Conservation (phyloP, 2,888 invertebrate genomes). For the Melieria omissa region DNA sequence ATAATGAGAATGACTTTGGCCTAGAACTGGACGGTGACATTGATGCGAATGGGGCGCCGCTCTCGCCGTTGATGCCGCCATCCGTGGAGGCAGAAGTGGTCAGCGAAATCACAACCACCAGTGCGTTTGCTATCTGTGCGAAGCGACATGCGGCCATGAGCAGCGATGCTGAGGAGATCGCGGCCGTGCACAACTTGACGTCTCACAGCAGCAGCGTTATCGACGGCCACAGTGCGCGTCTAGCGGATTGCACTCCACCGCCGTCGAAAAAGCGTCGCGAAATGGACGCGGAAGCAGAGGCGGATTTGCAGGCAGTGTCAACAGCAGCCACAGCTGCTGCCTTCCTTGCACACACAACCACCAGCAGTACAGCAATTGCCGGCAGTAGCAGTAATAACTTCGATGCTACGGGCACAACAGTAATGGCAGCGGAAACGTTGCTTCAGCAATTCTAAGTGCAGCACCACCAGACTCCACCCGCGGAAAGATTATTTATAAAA, state of each 20-base stretch:
- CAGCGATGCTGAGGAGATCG: conserved; percentile 34
- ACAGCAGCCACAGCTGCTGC: conserved; percentile 1
- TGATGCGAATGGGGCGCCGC: conserved; percentile 49
- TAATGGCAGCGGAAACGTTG: too few species aligned
- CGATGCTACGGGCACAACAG: too few species aligned
- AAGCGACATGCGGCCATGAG: conserved; percentile 15
- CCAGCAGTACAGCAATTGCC: background rate
- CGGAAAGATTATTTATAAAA: too few species aligned
- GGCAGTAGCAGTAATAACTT: background rate
- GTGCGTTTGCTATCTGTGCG: conserved; percentile 20
- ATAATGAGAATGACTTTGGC: conserved; percentile 50
- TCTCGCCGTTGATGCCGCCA: conserved; percentile 57
- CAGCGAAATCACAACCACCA: conserved; percentile 51
- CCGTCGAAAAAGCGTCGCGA: conserved; percentile 52
- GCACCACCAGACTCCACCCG: too few species aligned
- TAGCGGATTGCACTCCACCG: conserved; percentile 42
- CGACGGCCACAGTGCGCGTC: too few species aligned
- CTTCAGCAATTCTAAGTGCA: too few species aligned
- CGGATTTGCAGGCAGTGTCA: background rate
- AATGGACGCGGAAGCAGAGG: conserved; percentile 3
- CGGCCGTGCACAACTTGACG: background rate
- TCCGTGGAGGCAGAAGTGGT: conserved; percentile 60
- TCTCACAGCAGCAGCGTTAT: conserved; percentile 9
- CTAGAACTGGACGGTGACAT: conserved; percentile 24
- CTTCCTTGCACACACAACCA: background rate